phyloP scores from a whole-genome alignment of 2,888 invertebrate species.

The Lochmaea capreae region DNA sequence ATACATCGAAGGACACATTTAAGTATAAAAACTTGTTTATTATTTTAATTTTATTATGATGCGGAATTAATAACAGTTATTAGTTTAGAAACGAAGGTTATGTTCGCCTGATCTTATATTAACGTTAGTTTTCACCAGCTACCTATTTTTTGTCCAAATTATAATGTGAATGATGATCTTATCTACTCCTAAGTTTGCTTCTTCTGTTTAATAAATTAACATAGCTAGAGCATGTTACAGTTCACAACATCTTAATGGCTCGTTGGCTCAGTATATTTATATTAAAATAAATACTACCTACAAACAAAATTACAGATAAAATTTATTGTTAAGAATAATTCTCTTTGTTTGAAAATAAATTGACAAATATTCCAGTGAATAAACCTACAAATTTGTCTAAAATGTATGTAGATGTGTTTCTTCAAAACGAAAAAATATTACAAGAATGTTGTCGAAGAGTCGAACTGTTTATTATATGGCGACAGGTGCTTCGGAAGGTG shows the following conservation, averaged over 20 bases:
- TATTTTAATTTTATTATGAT: constrained; percentile 1
- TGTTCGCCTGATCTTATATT: background rate
- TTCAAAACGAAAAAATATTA: constrained; percentile 15
- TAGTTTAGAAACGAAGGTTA: background rate
- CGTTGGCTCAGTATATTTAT: no score
- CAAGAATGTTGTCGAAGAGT: constrained; percentile 8
- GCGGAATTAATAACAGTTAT: background rate
- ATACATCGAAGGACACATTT: background rate
- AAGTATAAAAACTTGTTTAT: background rate
- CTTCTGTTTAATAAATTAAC: no score
- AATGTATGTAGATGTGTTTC: constrained; percentile 2
- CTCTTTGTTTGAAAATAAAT: no score
- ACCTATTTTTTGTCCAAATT: background rate
- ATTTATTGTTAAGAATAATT: no score
- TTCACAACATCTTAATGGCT: no score
- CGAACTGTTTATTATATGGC: constrained; percentile 7
- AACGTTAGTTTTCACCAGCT: background rate
- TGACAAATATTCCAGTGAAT: no score
- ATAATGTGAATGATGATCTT: no score
- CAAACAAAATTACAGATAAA: no score
- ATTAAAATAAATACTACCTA: no score
- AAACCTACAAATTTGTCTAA: background rate
- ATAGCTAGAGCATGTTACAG: no score
- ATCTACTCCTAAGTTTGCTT: no score
- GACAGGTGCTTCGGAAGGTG: constrained; percentile 32